Evolutionary conservation across 2,797 vertebrate genomes (phyloP), one percentile per base, ranked within the genome.

Genomic region (Lagocephalus sceleratus): DNA sequence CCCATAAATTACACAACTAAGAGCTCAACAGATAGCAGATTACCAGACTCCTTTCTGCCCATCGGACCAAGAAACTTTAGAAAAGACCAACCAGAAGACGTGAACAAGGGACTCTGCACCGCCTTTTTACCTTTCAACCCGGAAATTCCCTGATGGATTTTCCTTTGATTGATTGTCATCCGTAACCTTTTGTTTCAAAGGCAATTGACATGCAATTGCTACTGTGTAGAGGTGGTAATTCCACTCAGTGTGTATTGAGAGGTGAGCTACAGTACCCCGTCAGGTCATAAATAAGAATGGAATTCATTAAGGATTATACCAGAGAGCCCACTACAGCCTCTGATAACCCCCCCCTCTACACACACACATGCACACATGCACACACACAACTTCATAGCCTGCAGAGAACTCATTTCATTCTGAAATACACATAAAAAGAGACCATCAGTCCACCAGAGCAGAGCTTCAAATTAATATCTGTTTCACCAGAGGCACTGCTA

Each of bases 391-490:
- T 42, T 59, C 51, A 49, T 76, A 78, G 76, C 78, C 80, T 71
- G 71, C 79, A 84, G 76, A 84, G 78, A 88, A 83, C 82, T 86
- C 66, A 82, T 87, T 86, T 84, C 63, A 75, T 77, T 80, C 79
- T 81, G 75, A 85, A 87, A 82, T 83, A 81, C 80, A 81, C 54
- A 58, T 79, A 73, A 83, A 83, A 77, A 75, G 72, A 78, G 76
- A 83, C 77, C 81, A 83, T 82, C 78, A 82, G 81, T 82, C 82
- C 67, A 46, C 80, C 79, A 77, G 40, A 83, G 85, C 82, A 81
- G 72, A 86, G 73, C 76, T 83, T 86, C 81, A 87, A 88, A 89
- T 89, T 86, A 91, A 89, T 88, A 86, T 90, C 77, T 84, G 82
- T 89, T 87, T 88, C 84, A 88, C 87, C 85, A 86, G 82, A 82